Base-by-base conservation (phyloP, 2,888 invertebrate species). In the Coenonympha arcania region DNA sequence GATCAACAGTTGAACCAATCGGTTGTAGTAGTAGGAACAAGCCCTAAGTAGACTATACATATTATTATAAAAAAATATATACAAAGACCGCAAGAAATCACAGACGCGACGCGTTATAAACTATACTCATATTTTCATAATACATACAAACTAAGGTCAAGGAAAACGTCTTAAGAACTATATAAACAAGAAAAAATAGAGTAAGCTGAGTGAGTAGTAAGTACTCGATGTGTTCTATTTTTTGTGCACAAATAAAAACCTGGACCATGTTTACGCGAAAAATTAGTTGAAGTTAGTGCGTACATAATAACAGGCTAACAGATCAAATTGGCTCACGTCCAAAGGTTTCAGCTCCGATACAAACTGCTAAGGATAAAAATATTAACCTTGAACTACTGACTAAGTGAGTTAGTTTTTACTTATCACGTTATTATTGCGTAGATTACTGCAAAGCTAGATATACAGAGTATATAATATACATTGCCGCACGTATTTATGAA, bases 301-400 rank as follows among this genome's bases (percentile, higher is more conserved):
- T 34, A 33, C 33, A 54, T 42, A 51, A 52, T 43, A 44, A 48
- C 44, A 39, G 26, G 19, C 33, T 55, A 52, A 33, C 19, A 44
- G 13, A 31, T 42, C 42, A n/a, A 47, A 56, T 73, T 78, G 76
- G 74, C 70, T 51, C 54, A 56, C 51, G 48, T 68, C 74, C 75
- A 75, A 76, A 73, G 71, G 73, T 67, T 58, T 71, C 68, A 65
- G 68, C 63, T 64, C 59, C 63, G 63, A 61, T 57, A 62, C 54
- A 63, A 51, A 63, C 64, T 57, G 56, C 59, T 64, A 64, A 61
- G 64, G 57, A 43, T 60, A 51, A 58, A 19, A 62, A 65, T 69
- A 66, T 72, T 71, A 66, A 68, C 69, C 65, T 66, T 63, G 59
- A 63, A 68, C 64, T 64, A 66, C 58, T 59, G 58, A 61, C 43